Evolutionary conservation across 2,888 invertebrate genomes (phyloP).

Genomic region (Synergus japonicus): DNA sequence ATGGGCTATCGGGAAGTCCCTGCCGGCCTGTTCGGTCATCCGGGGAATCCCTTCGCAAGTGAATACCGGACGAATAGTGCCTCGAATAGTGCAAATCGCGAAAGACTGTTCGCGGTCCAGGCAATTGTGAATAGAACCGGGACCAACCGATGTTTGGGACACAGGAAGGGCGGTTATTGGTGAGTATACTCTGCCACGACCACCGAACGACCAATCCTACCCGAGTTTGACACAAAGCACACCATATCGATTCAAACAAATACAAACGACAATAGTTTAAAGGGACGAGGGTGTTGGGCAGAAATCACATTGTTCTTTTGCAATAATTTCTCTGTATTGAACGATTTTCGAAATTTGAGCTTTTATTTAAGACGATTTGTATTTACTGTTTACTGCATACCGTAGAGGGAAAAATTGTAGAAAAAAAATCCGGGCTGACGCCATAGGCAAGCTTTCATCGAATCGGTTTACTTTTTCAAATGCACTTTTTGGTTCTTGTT

Average conservation of each 20-base stretch:
- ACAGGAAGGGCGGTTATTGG: constrained; percentile 35
- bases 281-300: constrained; percentile 7
- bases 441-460: no score
- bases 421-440: no score
- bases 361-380: no score
- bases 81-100: constrained; percentile 28
- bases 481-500: no score
- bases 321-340: not conserved
- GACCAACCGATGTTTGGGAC: not conserved
- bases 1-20: constrained; percentile 20
- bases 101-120: constrained; percentile 29
- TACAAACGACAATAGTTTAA: constrained; percentile 17
- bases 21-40: constrained; percentile 19
- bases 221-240: not conserved
- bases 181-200: constrained; percentile 23
- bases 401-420: no score
- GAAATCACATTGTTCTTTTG: constrained; percentile 13
- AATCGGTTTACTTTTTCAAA: no score
- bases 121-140: constrained; percentile 18
- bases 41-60: constrained; percentile 34
- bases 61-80: constrained; percentile 34
- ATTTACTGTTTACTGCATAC: no score
- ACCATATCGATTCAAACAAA: constrained; percentile 37
- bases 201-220: constrained; percentile 25
- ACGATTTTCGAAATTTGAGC: not conserved